These are phyloP conservation scores for Camponotus pennsylvanicus DNA, from an alignment of 1,140 invertebrate species.

Conservation along the genomic window DNA sequence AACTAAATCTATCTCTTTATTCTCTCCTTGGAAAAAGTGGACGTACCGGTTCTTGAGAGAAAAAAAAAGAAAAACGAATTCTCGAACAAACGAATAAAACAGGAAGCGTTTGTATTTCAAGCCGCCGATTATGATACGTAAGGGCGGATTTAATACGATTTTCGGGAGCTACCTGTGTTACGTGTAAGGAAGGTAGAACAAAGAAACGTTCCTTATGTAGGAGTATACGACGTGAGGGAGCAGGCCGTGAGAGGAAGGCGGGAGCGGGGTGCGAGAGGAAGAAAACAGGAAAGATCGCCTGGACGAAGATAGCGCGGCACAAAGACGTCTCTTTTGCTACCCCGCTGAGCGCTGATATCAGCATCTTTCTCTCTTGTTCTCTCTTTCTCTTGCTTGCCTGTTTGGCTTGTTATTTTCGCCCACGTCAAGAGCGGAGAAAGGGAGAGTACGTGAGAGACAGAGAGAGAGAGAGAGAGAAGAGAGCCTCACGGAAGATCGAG, in stretches of 20 bases:
- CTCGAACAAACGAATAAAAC: neutral
- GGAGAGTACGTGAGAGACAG: neutral
- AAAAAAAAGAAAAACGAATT: neutral
- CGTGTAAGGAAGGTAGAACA: constrained; percentile 41
- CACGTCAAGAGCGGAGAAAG: constrained; percentile 24
- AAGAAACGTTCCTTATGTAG: constrained; percentile 48
- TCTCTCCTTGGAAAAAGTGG: too few species aligned
- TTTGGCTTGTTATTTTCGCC: constrained; percentile 50
- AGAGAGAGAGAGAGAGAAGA: neutral
- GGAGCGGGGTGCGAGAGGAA: neutral
- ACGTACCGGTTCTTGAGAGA: too few species aligned
- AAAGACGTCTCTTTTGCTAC: constrained; percentile 58
- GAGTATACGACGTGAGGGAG: constrained; percentile 7
- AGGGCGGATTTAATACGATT: constrained; percentile 47
- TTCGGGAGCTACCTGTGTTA: constrained; percentile 54
- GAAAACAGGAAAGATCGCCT: constrained; percentile 61
- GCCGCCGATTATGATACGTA: constrained; percentile 1
- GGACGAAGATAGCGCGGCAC: constrained; percentile 54
- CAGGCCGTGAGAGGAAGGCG: neutral
- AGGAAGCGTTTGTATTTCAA: constrained; percentile 7
- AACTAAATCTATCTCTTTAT: neutral
- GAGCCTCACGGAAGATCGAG: constrained; percentile 7
- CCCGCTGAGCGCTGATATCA: constrained; percentile 47
- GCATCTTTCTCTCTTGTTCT: constrained; percentile 32
- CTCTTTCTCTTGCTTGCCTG: constrained; percentile 12